A percentile compares a stretch with the other conserved stretches of the same genome.
These are phyloP conservation scores for Sandelia bainsii DNA, from an alignment of 2,797 vertebrate species.

Conservation along the genomic window DNA sequence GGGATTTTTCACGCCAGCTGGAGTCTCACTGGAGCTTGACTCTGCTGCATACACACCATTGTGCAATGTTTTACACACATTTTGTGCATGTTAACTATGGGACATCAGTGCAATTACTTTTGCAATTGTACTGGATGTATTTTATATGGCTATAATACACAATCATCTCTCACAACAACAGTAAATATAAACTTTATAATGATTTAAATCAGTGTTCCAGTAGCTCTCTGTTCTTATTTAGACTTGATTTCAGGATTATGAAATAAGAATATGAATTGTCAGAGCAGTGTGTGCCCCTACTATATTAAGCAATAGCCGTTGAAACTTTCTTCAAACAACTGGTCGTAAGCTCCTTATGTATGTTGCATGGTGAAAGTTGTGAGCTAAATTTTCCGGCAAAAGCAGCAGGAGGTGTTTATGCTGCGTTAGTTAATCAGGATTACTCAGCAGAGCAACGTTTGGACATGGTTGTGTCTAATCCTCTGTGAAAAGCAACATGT, in stretches of 20 bases:
- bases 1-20: slow-evolving; percentile 70
- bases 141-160: not conserved
- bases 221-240: too few relatives aligned
- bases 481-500: slow-evolving; percentile 65
- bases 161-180: not conserved
- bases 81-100: slow-evolving; percentile 33
- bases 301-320: not conserved
- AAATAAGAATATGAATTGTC: slow-evolving; percentile 1
- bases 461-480: slow-evolving; percentile 69
- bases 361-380: slow-evolving; percentile 49
- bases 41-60: slow-evolving; percentile 42
- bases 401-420: slow-evolving; percentile 69
- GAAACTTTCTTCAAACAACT: slow-evolving; percentile 47
- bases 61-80: slow-evolving; percentile 48
- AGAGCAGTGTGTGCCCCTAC: not conserved
- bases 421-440: slow-evolving; percentile 74
- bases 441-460: slow-evolving; percentile 65
- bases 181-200: not conserved
- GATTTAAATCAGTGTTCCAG: not conserved
- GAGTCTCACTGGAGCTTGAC: slow-evolving; percentile 59
- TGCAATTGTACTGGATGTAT: not conserved
- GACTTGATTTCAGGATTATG: not conserved
- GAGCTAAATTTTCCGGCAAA: slow-evolving; percentile 34
- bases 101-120: slow-evolving; percentile 14
- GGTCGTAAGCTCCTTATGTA: slow-evolving; percentile 58